Percentiles rank a stretch among this genome's conserved stretches.
phyloP scores from a whole-genome alignment of 2,113 vertebrate genomes.

The Brachypodius melanocephalos region DNA sequence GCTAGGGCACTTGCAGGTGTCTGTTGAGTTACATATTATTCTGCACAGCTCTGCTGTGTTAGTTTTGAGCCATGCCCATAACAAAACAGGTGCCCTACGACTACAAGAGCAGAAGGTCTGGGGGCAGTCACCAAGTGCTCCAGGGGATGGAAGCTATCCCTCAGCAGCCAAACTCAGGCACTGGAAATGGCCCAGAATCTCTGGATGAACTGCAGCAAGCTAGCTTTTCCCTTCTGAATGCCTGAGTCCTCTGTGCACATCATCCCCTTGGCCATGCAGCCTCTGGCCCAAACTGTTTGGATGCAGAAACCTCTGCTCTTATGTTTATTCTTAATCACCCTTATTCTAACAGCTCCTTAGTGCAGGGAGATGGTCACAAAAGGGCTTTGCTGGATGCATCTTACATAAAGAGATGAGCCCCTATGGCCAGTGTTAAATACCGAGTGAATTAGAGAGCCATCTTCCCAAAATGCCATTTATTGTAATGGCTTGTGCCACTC shows the following conservation, averaged over 20 bases:
- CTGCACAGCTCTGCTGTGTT: neutral
- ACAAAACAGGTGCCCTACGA: neutral
- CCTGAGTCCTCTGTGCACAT: neutral
- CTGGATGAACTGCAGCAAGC: neutral
- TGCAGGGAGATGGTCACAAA: neutral
- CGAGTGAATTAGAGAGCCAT: neutral
- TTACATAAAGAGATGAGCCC: neutral
- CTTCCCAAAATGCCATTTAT: conserved; percentile 2
- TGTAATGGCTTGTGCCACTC: neutral
- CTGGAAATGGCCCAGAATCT: neutral
- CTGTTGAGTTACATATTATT: neutral
- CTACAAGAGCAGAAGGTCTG: neutral
- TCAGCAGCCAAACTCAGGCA: neutral
- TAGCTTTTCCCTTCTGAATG: neutral
- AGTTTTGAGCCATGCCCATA: neutral
- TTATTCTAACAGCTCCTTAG: neutral
- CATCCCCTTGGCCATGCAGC: accelerated
- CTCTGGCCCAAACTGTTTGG: neutral
- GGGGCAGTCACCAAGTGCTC: neutral
- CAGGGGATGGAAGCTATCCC: neutral
- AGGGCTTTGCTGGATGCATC: neutral
- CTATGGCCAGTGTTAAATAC: neutral
- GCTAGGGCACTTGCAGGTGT: neutral
- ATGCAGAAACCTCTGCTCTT: neutral
- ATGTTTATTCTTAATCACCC: neutral